Evolutionary conservation across 2,888 invertebrate genomes (phyloP).

Genomic region (Drosophila nr. perissopoda): DNA sequence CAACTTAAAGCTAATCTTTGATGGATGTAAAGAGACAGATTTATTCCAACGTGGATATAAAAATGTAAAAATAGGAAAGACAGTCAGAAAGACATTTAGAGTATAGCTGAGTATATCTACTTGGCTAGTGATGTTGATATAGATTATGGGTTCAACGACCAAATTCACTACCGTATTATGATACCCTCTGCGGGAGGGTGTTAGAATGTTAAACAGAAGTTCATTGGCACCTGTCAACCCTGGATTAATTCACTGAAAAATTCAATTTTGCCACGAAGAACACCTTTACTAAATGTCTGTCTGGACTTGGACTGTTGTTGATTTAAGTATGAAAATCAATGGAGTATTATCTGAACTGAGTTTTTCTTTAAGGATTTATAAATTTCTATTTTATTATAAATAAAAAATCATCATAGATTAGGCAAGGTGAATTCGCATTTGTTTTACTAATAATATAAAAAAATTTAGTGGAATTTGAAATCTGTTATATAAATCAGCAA

Average conservation of each 20-base stretch:
- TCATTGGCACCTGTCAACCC: not conserved
- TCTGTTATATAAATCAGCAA: not conserved
- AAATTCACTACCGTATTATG: not conserved
- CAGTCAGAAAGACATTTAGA: not conserved
- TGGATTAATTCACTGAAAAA: not conserved
- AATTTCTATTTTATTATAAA: not conserved
- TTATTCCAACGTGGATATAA: not conserved
- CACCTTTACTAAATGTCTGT: not conserved
- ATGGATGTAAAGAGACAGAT: not conserved
- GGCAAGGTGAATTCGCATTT: not conserved
- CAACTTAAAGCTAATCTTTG: not conserved
- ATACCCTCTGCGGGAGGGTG: not conserved
- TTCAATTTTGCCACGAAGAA: too few species aligned
- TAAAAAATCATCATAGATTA: not conserved
- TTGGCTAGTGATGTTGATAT: not conserved
- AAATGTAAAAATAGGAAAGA: not conserved
- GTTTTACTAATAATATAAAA: not conserved
- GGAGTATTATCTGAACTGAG: not conserved
- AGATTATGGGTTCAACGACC: not conserved
- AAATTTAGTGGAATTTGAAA: not conserved
- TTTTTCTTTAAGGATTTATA: not conserved
- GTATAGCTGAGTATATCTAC: not conserved
- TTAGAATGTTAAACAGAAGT: not conserved
- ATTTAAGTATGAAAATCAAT: not conserved
- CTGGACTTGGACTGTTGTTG: not conserved